Conservation (phyloP, 2,888 invertebrate species). For the Phyllotreta cruciferae region DNA sequence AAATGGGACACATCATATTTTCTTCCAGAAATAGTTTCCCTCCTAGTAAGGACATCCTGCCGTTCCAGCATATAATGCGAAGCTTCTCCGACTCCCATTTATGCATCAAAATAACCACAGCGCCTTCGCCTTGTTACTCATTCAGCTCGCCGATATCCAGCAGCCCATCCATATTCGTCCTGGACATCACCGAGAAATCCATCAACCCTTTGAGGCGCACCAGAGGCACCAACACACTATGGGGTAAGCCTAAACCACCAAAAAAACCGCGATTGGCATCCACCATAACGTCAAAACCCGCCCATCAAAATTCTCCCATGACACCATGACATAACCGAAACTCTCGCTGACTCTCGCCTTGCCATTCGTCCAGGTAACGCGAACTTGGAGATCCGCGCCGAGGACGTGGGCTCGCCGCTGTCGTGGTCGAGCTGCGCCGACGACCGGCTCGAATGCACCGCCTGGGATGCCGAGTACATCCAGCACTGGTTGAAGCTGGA, state of each 20-base stretch:
- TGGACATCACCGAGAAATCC: slow-evolving; percentile 68
- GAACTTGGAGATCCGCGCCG: slow-evolving; percentile 50
- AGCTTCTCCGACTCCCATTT: slow-evolving; percentile 79
- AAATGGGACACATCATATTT: no score
- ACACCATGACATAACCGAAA: no score
- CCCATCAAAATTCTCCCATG: no score
- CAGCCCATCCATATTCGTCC: slow-evolving; percentile 67
- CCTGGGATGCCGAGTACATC: slow-evolving; percentile 76
- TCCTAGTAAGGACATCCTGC: slow-evolving; percentile 71
- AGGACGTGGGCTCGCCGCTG: slow-evolving; percentile 55
- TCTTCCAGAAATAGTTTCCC: slow-evolving; percentile 73
- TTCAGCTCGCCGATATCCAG: slow-evolving; percentile 67
- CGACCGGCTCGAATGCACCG: slow-evolving; percentile 66
- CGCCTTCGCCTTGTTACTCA: slow-evolving; percentile 65
- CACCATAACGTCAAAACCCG: neutral
- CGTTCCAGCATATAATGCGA: slow-evolving; percentile 76
- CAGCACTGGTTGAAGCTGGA: slow-evolving; percentile 79
- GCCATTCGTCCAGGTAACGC: slow-evolving; percentile 49
- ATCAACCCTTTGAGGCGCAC: slow-evolving; percentile 65
- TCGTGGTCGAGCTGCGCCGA: slow-evolving; percentile 69
- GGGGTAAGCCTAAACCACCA: slow-evolving; percentile 49
- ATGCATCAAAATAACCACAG: slow-evolving; percentile 72
- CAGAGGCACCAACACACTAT: slow-evolving; percentile 62
- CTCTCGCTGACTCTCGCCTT: no score
- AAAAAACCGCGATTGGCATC: neutral